Conservation (phyloP, 2,888 invertebrate genomes). For the Caenorhabditis sp. region DNA sequence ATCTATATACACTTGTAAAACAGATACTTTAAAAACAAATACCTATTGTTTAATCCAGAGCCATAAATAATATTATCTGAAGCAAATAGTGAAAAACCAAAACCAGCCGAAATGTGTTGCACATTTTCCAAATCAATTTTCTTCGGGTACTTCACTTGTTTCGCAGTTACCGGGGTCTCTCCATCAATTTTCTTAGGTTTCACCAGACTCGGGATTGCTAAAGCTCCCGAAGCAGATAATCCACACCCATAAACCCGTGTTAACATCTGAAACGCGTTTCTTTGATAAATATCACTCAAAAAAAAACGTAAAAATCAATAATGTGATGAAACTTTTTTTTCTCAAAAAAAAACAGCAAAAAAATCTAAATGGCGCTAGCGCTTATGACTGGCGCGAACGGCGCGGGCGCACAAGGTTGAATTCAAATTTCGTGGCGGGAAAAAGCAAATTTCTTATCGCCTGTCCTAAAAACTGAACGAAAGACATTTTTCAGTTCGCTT, state of each 20-base stretch:
- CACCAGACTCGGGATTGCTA: constrained; percentile 56
- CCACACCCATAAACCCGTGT: constrained; percentile 57
- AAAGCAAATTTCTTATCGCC: not conserved
- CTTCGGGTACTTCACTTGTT: constrained; percentile 45
- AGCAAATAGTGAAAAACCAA: constrained; percentile 68
- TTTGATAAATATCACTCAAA: not conserved
- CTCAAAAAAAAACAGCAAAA: too few species aligned
- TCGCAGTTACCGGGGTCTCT: constrained; percentile 17
- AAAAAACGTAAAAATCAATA: not conserved
- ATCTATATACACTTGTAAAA: constrained; percentile 26
- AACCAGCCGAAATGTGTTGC: constrained; percentile 60
- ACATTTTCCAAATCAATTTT: constrained; percentile 57
- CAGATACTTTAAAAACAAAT: constrained; percentile 21
- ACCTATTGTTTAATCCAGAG: constrained; percentile 66
- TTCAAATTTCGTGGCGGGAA: not conserved
- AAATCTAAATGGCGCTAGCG: not conserved
- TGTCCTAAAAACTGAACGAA: not conserved
- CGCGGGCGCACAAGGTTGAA: not conserved
- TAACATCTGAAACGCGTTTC: not conserved
- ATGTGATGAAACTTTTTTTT: not conserved
- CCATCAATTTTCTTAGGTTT: constrained; percentile 9
- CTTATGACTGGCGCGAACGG: not conserved
- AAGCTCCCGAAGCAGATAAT: constrained; percentile 56
- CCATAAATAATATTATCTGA: constrained; percentile 59
- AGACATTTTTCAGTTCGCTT: not conserved